Evolutionary conservation across 1,140 invertebrate genomes (phyloP), one percentile per base, ranked within the genome.

Genomic region (Macrocentrus cingulum): DNA sequence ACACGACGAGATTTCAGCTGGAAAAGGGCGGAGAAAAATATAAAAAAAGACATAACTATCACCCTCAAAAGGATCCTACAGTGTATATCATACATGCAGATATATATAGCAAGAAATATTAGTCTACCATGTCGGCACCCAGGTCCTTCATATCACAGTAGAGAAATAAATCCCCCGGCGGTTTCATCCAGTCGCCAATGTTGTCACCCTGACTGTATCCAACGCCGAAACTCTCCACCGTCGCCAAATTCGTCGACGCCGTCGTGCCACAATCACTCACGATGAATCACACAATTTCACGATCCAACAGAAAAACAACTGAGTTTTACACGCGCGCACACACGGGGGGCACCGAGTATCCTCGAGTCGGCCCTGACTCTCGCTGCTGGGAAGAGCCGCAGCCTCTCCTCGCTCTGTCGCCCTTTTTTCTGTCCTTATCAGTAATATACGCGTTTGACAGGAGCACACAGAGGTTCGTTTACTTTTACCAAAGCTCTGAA

Each of bases 81-180:
- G n/a, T n/a, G n/a, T n/a, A n/a, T n/a, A 29, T 29, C 25, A 29
- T 29, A 29, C 25, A 29, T 29, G n/a, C n/a, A n/a, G n/a, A n/a
- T n/a, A n/a, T n/a, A n/a, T n/a, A n/a, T n/a, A n/a, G n/a, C n/a
- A n/a, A n/a, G n/a, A n/a, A n/a, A n/a, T 9, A 29, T 29, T 29
- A 29, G 9, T 29, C 25, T 29, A 88, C 86, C 86, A 88, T 88
- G 80, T 87, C 86, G 75, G 86, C 84, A 81, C 85, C 86, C 83
- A 87, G 85, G 81, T 87, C 85, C 75, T 85, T 87, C 85, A 87
- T 87, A 81, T 87, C 83, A 77, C 83, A 79, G 76, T 84, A 81
- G 73, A 85, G 84, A 81, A 86, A 85, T 74, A 85, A 82, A 74
- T 85, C 84, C 82, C 84, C 83, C 82, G 85, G 84, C 79, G 84